phyloP scores from a whole-genome alignment of 2,113 vertebrate genomes.

The Pelusios castaneus region DNA sequence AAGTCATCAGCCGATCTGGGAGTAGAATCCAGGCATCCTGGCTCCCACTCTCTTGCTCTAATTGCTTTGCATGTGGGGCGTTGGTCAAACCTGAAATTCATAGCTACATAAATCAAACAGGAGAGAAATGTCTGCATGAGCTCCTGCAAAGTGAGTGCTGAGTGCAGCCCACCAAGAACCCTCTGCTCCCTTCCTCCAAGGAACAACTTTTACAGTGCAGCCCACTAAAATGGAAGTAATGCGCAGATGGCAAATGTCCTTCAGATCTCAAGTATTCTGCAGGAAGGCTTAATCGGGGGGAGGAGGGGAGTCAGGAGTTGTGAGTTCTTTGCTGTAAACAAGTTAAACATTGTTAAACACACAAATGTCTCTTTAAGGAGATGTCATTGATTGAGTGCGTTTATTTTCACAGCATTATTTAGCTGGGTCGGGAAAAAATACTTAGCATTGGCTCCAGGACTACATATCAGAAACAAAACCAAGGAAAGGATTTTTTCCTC shows the following conservation, averaged over 20 bases:
- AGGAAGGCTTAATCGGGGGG: conserved; percentile 20
- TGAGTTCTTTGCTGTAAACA: conserved; percentile 84
- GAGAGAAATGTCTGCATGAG: neutral
- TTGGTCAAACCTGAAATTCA: neutral
- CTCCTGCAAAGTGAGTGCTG: neutral
- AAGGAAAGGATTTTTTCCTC: conserved; percentile 79
- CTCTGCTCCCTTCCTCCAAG: neutral
- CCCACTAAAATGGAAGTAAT: neutral
- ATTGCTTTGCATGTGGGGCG: neutral
- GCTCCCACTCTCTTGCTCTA: neutral
- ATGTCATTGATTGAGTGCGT: conserved; percentile 76
- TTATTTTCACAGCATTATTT: conserved; percentile 91
- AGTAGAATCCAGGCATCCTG: accelerated
- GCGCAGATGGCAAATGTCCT: conserved; percentile 16
- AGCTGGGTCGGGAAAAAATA: conserved; percentile 76
- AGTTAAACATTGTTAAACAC: conserved; percentile 87
- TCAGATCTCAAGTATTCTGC: neutral
- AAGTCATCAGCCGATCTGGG: neutral
- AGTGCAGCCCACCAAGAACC: neutral
- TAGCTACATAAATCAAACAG: neutral
- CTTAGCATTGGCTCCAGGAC: conserved; percentile 80
- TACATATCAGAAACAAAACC: conserved; percentile 84
- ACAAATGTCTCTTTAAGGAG: conserved; percentile 79
- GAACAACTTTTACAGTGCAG: neutral
- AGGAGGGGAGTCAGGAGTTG: conserved; percentile 43